Evolutionary conservation across 2,797 vertebrate genomes (phyloP).

Genomic region (Parambassis ranga): DNA sequence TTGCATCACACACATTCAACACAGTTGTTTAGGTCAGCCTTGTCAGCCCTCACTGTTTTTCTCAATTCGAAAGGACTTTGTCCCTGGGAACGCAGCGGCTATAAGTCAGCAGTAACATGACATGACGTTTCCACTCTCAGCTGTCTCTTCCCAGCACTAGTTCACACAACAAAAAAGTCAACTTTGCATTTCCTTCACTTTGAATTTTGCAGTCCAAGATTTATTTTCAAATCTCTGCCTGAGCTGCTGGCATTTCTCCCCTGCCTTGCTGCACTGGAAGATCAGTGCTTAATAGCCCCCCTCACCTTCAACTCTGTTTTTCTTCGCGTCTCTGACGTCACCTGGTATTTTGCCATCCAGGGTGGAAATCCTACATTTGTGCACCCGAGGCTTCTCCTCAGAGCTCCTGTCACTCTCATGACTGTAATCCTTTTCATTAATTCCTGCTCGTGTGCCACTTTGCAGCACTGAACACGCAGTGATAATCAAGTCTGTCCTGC

Average conservation of each 20-base stretch:
- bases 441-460: conserved; percentile 19
- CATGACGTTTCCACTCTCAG: conserved; percentile 1
- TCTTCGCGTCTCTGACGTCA: conserved; percentile 1
- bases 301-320: background rate
- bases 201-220: background rate
- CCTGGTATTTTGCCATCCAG: background rate
- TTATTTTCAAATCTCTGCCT: conserved; percentile 5
- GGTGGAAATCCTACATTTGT: conserved; percentile 23
- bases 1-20: background rate
- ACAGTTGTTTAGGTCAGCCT: background rate
- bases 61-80: background rate
- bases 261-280: background rate
- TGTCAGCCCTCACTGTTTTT: background rate
- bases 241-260: conserved; percentile 4
- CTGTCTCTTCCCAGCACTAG: background rate
- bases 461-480: background rate
- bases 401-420: conserved; percentile 15
- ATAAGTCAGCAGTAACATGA: background rate
- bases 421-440: conserved; percentile 34
- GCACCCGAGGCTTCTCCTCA: conserved; percentile 12
- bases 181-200: background rate
- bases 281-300: background rate
- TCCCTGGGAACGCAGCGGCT: background rate
- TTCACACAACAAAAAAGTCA: background rate
- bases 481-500: conserved; percentile 15